Evolutionary conservation across 2,113 vertebrate genomes (phyloP).

Genomic region (Lophotis ruficrista): DNA sequence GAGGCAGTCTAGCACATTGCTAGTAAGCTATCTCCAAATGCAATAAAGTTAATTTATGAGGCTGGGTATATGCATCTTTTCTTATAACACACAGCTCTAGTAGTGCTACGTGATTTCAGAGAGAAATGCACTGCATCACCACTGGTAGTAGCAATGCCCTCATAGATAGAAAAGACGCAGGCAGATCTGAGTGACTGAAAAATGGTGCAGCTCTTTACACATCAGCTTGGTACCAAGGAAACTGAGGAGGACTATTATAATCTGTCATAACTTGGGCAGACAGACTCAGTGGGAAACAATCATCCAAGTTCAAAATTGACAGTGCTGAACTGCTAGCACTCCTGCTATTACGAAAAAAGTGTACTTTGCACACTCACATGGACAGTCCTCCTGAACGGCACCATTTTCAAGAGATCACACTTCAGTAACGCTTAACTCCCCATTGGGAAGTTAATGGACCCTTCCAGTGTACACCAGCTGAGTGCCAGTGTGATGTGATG

Average conservation of each 20-base stretch:
- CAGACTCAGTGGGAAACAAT: not conserved
- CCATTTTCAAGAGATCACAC: not conserved
- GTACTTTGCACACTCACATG: not conserved
- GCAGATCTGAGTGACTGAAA: not conserved
- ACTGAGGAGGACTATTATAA: not conserved
- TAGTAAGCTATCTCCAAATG: not conserved
- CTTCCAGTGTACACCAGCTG: conserved; percentile 20
- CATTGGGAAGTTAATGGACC: conserved; percentile 16
- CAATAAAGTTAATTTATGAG: not conserved
- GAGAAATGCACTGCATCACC: not conserved
- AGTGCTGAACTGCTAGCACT: not conserved
- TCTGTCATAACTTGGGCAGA: not conserved
- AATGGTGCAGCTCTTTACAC: not conserved
- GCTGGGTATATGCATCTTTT: not conserved
- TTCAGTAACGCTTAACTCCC: not conserved
- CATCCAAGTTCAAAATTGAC: not conserved
- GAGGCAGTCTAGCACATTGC: not conserved
- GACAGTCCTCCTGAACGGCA: not conserved
- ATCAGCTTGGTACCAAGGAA: not conserved
- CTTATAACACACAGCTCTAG: not conserved
- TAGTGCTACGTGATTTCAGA: not conserved
- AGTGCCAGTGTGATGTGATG: not conserved
- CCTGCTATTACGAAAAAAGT: not conserved
- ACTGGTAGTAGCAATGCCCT: not conserved
- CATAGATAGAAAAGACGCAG: not conserved